Evolutionary conservation across 2,113 vertebrate species (phyloP).

Genomic region (Hymenochirus boettgeri): DNA sequence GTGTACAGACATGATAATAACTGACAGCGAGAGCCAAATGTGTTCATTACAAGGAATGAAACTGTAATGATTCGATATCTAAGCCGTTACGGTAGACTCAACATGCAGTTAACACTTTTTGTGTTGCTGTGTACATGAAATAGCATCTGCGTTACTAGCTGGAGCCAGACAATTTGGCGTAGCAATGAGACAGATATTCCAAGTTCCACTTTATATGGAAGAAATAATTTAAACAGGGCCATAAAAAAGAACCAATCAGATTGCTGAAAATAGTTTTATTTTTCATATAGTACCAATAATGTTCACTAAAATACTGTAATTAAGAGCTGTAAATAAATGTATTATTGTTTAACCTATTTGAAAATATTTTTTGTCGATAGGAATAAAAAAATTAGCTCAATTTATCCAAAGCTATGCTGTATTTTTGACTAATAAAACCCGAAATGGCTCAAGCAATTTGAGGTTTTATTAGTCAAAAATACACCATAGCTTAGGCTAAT

Average conservation of each 20-base stretch:
- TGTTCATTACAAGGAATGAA: constrained; percentile 12
- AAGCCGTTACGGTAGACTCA: constrained; percentile 11
- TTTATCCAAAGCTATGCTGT: too few species aligned
- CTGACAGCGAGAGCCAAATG: constrained; percentile 7
- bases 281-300: too few species aligned
- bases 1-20: constrained; percentile 12
- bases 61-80: background rate
- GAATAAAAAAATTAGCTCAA: background rate
- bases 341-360: too few species aligned
- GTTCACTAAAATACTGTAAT: too few species aligned
- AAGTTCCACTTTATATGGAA: background rate
- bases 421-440: too few species aligned
- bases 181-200: background rate
- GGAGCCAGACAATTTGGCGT: background rate
- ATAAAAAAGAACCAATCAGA: too few species aligned
- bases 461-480: too few species aligned
- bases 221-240: background rate
- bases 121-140: constrained; percentile 4
- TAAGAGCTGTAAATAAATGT: too few species aligned
- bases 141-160: background rate
- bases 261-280: too few species aligned
- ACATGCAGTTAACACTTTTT: background rate
- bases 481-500: too few species aligned
- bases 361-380: too few species aligned
- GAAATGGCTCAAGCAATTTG: too few species aligned